Conservation (phyloP, 2,113 vertebrate genomes). For the Diadophis punctatus region DNA sequence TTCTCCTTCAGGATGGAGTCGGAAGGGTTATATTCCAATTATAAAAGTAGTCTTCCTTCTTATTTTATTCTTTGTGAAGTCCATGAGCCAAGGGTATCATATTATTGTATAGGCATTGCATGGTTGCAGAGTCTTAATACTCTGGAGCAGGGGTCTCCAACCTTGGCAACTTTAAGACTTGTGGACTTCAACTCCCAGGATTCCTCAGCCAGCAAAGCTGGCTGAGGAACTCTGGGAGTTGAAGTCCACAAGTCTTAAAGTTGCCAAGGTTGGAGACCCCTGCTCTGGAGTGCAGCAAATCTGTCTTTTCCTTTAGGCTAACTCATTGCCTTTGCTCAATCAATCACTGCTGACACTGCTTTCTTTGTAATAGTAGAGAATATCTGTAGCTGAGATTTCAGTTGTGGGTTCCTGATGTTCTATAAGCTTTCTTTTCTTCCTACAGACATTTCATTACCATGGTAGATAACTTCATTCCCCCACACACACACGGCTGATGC, state of each 20-base stretch:
- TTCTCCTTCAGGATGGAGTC: background rate
- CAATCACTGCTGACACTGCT: background rate
- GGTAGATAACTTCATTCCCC: background rate
- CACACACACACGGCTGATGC: background rate
- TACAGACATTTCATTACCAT: background rate
- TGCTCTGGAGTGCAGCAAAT: background rate
- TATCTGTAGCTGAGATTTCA: background rate
- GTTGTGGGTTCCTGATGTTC: background rate
- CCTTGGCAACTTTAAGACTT: no score
- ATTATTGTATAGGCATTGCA: background rate
- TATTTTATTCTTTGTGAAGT: background rate
- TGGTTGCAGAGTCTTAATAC: background rate
- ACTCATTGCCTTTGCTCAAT: background rate
- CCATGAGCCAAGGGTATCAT: background rate
- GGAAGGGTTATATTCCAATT: background rate
- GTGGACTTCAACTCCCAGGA: no score
- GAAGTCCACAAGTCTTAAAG: no score
- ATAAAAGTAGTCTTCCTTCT: accelerated
- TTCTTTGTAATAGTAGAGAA: background rate
- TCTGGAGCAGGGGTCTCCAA: no score
- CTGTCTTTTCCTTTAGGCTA: conserved; percentile 3
- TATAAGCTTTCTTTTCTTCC: background rate
- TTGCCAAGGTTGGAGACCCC: no score
- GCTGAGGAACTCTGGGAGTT: no score
- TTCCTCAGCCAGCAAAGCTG: no score